Evolutionary conservation across 1,140 invertebrate species (phyloP).

Genomic region (Hestina assimilis): DNA sequence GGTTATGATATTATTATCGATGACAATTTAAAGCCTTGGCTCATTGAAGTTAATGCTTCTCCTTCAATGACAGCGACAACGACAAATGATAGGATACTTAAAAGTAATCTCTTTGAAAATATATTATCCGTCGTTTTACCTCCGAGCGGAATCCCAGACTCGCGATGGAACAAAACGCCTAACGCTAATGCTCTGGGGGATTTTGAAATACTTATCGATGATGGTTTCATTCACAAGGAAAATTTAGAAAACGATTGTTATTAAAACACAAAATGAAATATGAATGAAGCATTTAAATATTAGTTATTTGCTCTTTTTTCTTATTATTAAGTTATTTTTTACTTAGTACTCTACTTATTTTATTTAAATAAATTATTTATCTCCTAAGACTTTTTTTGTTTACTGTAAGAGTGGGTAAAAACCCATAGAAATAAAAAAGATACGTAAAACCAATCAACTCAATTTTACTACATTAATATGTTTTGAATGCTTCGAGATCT

Average conservation of each 20-base stretch:
- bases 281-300: not conserved
- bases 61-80: constrained; percentile 97
- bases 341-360: too few species aligned
- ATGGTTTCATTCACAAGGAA: constrained; percentile 79
- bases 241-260: not conserved
- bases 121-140: constrained; percentile 94
- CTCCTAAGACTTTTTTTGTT: too few species aligned
- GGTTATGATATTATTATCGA: constrained; percentile 96
- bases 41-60: constrained; percentile 96
- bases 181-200: constrained; percentile 88
- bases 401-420: too few species aligned
- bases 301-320: too few species aligned
- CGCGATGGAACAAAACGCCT: constrained; percentile 94
- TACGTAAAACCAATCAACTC: too few species aligned
- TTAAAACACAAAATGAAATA: not conserved
- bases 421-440: too few species aligned
- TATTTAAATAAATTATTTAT: not conserved
- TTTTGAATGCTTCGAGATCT: too few species aligned
- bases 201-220: constrained; percentile 93
- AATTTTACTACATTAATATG: too few species aligned
- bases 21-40: constrained; percentile 90
- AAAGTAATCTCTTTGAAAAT: constrained; percentile 97
- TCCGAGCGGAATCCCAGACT: constrained; percentile 92
- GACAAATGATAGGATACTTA: constrained; percentile 95
- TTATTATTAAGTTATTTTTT: too few species aligned